phyloP scores from a whole-genome alignment of 2,888 invertebrate genomes.

The Scotopteryx bipunctaria region DNA sequence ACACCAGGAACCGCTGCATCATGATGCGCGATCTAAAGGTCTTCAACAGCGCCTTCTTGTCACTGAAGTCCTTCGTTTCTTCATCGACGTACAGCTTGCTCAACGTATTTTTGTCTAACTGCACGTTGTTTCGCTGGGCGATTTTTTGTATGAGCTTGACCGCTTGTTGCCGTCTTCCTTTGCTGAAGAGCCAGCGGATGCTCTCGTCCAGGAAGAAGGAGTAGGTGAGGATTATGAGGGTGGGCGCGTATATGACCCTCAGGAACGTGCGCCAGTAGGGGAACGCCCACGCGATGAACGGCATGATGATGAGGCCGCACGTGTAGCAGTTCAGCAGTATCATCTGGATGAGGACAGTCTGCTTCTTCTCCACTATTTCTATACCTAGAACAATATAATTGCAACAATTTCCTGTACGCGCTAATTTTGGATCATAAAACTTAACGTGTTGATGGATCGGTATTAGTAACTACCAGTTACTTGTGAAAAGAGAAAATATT shows the following conservation, averaged over 20 bases:
- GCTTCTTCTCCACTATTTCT: slow-evolving; percentile 73
- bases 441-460: no score
- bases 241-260: slow-evolving; percentile 71
- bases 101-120: slow-evolving; percentile 54
- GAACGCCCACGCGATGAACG: slow-evolving; percentile 70
- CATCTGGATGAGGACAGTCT: slow-evolving; percentile 71
- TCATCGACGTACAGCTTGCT: slow-evolving; percentile 63
- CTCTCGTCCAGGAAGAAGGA: slow-evolving; percentile 73
- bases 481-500: no score
- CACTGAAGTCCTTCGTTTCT: slow-evolving; percentile 49
- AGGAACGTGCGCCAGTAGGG: slow-evolving; percentile 76
- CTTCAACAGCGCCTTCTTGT: slow-evolving; percentile 61
- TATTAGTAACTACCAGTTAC: no score
- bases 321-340: slow-evolving; percentile 74
- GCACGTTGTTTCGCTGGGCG: slow-evolving; percentile 62
- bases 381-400: slow-evolving; percentile 55
- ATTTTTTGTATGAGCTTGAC: slow-evolving; percentile 66
- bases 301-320: slow-evolving; percentile 67
- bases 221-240: slow-evolving; percentile 66
- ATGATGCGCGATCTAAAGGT: slow-evolving; percentile 71
- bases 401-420: no score
- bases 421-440: no score
- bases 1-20: slow-evolving; percentile 71
- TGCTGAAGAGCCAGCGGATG: slow-evolving; percentile 75
- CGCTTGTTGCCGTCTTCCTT: slow-evolving; percentile 64